Percentiles rank a stretch among this genome's conserved stretches.
Conservation (phyloP, 2,888 invertebrate species). For the Orthosia incerta region DNA sequence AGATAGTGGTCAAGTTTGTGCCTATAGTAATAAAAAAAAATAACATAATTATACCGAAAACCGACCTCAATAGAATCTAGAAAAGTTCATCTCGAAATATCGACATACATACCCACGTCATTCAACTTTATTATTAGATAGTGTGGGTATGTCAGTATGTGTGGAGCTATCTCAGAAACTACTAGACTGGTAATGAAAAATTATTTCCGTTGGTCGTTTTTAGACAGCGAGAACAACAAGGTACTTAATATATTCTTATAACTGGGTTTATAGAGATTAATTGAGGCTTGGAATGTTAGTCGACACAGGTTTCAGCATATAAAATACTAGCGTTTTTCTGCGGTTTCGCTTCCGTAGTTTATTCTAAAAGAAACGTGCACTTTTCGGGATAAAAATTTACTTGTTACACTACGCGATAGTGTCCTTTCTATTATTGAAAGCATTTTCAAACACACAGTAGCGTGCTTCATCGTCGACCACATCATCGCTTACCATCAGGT, state of each 20-base stretch:
- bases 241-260: constrained; percentile 9
- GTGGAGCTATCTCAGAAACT: constrained; percentile 29
- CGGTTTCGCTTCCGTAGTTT: no score
- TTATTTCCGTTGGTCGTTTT: constrained; percentile 18
- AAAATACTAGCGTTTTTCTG: no score
- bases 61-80: background rate
- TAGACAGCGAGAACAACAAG: background rate
- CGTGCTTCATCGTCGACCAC: no score
- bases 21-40: no score
- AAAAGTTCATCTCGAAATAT: background rate
- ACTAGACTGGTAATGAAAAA: constrained; percentile 21
- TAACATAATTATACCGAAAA: no score
- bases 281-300: background rate
- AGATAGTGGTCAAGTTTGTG: background rate
- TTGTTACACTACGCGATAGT: no score
- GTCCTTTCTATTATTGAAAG: no score
- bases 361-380: no score
- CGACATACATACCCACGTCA: constrained; percentile 15
- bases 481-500: no score
- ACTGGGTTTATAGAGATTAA: background rate
- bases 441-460: no score
- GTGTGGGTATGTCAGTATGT: background rate
- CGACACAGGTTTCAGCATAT: background rate
- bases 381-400: no score
- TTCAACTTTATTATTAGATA: constrained; percentile 38